Evolutionary conservation across 64 coral and sea anemone genomes (phyloP), one percentile per base, ranked within the genome.

Genomic region (Orbicella faveolata): DNA sequence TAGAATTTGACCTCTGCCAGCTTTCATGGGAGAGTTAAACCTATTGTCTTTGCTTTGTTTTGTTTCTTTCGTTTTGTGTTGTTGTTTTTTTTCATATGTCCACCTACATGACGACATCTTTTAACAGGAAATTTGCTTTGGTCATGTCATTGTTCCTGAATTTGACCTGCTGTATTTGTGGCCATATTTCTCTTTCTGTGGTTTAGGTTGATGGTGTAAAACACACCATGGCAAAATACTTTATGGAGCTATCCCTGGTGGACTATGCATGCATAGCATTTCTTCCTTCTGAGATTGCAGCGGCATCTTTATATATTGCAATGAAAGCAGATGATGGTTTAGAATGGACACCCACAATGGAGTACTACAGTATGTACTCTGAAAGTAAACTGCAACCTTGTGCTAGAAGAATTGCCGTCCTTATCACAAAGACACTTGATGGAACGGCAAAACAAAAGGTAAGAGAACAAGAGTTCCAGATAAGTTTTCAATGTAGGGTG

Each of bases 151-250:
- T 53, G 52, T 53, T 59, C 15, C 9, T 59, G 55, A 48, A 48
- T 9, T 59, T 59, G 11, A 1, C 13, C 55, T 57, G 13, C 8
- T 59, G 1, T 59, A 59, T 15, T 59, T 59, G 55, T 59, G 0
- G 2, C 55, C 0, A 59, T 59, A 14, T 59, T 59, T 59, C 55
- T 59, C 13, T 14, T 59, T 48, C 44, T 59, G 11, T 9, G 30
- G 10, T 79, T 21, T 75, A 99, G 97, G 94, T 93, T 91, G 88
- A 88, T 89, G 51, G 79, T 34, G 35, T 81, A 25, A 94, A 78
- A 15, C 97, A 99, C 61, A 99, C 91, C 10, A 79, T 99, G 63
- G 97, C 97, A 76, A 99, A 99, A 65, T 99, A 96, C 79, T 89
- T 99, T 21, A 99, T 99, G 97, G 97, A 99, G 64, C 37, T 99